Evolutionary conservation across 92 coral and sea anemone genomes (phyloP).

Genomic region (Umimayanthus kanabou): DNA sequence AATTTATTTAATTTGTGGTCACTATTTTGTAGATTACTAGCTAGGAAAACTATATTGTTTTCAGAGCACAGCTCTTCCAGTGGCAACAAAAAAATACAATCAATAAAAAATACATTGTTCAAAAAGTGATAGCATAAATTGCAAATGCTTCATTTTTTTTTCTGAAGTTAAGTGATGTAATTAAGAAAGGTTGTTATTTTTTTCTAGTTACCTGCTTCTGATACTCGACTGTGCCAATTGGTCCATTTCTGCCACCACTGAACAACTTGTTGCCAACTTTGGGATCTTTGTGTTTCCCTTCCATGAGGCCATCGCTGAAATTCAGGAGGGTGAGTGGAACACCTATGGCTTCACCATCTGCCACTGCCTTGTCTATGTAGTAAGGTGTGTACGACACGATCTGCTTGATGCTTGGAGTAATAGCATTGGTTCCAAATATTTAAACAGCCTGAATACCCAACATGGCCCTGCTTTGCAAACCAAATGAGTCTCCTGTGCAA

Average conservation of each 20-base stretch:
- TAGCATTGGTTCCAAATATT: conserved; percentile 45
- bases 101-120: not conserved
- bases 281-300: conserved; percentile 44
- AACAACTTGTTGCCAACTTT: conserved; percentile 44
- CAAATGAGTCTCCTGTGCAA: conserved; percentile 32
- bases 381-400: conserved; percentile 32
- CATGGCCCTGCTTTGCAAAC: conserved; percentile 35
- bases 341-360: conserved; percentile 47
- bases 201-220: not conserved
- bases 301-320: conserved; percentile 48
- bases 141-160: not conserved
- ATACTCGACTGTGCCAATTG: conserved; percentile 18
- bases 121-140: not conserved
- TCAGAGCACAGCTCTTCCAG: not conserved
- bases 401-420: conserved; percentile 57
- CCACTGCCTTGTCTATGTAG: conserved; percentile 49
- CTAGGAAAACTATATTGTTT: not conserved
- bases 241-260: conserved; percentile 57
- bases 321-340: conserved; percentile 47
- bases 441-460: conserved; percentile 51
- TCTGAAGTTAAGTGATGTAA: not conserved
- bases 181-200: not conserved
- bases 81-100: not conserved
- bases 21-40: not conserved
- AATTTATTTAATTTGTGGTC: not conserved